These are phyloP conservation scores for Phrynosoma platyrhinos DNA, from an alignment of 2,113 vertebrate genomes.

Conservation along the genomic window DNA sequence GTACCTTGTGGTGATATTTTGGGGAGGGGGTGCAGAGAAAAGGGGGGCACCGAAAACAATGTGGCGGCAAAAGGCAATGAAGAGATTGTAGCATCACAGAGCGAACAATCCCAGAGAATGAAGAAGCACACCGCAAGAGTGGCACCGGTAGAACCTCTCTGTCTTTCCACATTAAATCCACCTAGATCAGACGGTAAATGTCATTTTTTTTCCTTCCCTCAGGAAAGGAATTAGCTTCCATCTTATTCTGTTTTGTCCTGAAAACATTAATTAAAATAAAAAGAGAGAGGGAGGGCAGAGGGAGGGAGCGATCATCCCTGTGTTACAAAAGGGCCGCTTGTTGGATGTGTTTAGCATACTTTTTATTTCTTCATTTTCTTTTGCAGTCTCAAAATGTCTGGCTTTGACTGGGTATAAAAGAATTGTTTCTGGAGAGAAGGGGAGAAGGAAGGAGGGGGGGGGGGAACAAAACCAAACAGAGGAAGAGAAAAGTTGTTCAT, in stretches of 20 bases:
- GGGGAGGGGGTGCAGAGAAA: conserved; percentile 9
- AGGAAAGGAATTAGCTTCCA: neutral
- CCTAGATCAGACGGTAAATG: conserved; percentile 80
- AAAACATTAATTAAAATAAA: neutral
- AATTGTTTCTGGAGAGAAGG: neutral
- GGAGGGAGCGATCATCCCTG: neutral
- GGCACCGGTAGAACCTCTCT: conserved; percentile 83
- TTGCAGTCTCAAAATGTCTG: conserved; percentile 7
- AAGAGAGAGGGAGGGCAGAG: too few relatives aligned
- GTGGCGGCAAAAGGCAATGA: conserved; percentile 49
- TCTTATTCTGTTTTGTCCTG: neutral
- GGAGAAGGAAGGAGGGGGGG: neutral
- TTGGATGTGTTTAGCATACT: conserved; percentile 19
- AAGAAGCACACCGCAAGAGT: conserved; percentile 88
- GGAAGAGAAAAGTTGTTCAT: conserved; percentile 42
- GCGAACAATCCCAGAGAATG: conserved; percentile 76
- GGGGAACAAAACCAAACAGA: neutral
- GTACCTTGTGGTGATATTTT: conserved; percentile 41
- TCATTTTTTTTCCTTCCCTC: conserved; percentile 1
- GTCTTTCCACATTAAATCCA: conserved; percentile 81
- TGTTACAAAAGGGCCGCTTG: neutral
- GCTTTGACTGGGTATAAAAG: neutral
- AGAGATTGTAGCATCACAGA: conserved; percentile 17
- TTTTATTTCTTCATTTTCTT: conserved; percentile 11
- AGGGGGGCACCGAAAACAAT: conserved; percentile 48